Evolutionary conservation across 2,113 vertebrate genomes (phyloP).

Genomic region (Osmerus eperlanus): DNA sequence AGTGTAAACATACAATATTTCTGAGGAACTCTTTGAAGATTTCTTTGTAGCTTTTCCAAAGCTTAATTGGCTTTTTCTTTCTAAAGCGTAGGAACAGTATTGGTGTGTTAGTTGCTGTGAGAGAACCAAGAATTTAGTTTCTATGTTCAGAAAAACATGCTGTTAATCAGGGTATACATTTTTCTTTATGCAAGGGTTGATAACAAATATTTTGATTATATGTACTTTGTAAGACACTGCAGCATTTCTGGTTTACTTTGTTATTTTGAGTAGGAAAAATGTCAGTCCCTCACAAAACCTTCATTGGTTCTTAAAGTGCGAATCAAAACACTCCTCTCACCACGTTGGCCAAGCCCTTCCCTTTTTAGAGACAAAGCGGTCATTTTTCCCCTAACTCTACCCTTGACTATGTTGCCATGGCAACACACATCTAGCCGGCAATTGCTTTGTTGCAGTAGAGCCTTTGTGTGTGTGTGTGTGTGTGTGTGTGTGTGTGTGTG

Average conservation of each 20-base stretch:
- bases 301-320: conserved; percentile 9
- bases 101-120: conserved; percentile 1
- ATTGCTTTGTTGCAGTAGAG: conserved; percentile 30
- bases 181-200: neutral
- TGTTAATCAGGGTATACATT: neutral
- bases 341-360: conserved; percentile 14
- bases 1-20: conserved; percentile 7
- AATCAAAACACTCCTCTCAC: conserved; percentile 33
- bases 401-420: conserved; percentile 54
- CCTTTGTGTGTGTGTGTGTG: conserved; percentile 15
- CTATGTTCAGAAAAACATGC: neutral
- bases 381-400: conserved; percentile 29
- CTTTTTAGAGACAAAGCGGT: conserved; percentile 38
- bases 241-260: conserved; percentile 21
- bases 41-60: neutral
- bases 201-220: neutral
- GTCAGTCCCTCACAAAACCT: neutral
- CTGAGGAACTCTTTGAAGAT: conserved; percentile 11
- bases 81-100: conserved; percentile 19
- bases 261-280: conserved; percentile 11
- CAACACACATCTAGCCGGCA: conserved; percentile 51
- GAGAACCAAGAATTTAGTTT: conserved; percentile 30
- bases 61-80: neutral
- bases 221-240: conserved; percentile 7
- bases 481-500: neutral